These are phyloP conservation scores for Aphyosemion australe DNA, from an alignment of 2,113 vertebrate species.

Conservation along the genomic window DNA sequence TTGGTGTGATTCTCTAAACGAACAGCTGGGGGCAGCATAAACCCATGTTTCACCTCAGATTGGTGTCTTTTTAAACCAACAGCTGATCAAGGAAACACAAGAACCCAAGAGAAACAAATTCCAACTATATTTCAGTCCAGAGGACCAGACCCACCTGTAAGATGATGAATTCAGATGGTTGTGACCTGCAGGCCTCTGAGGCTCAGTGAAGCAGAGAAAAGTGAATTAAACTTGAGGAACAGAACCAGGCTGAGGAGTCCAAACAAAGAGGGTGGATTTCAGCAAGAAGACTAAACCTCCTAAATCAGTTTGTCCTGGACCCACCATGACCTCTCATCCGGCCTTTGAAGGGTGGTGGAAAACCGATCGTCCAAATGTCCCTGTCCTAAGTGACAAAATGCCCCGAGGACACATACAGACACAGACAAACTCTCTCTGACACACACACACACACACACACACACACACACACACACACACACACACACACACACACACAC, in stretches of 20 bases:
- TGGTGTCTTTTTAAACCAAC: neutral
- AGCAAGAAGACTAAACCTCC: slow-evolving; percentile 52
- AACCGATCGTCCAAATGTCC: slow-evolving; percentile 42
- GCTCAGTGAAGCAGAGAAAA: slow-evolving; percentile 45
- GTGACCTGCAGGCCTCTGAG: slow-evolving; percentile 23
- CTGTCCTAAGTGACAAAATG: slow-evolving; percentile 65
- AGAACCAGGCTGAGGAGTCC: slow-evolving; percentile 16
- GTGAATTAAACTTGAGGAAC: slow-evolving; percentile 28
- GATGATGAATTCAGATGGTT: neutral
- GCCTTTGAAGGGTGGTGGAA: slow-evolving; percentile 60
- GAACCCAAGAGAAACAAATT: neutral
- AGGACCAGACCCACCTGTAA: too few species aligned
- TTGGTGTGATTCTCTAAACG: neutral
- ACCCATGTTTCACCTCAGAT: neutral
- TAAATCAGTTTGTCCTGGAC: slow-evolving; percentile 66
- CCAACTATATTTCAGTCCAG: neutral
- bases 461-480: too few species aligned
- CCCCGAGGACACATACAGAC: slow-evolving; percentile 46
- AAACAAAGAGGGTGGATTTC: slow-evolving; percentile 65
- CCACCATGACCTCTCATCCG: slow-evolving; percentile 55
- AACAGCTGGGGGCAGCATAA: slow-evolving; percentile 50
- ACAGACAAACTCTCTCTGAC: neutral
- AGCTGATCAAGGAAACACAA: neutral
- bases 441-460: slow-evolving; percentile 11
- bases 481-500: too few species aligned